Conservation (phyloP, 1,140 invertebrate genomes). For the Drosophila cardini region DNA sequence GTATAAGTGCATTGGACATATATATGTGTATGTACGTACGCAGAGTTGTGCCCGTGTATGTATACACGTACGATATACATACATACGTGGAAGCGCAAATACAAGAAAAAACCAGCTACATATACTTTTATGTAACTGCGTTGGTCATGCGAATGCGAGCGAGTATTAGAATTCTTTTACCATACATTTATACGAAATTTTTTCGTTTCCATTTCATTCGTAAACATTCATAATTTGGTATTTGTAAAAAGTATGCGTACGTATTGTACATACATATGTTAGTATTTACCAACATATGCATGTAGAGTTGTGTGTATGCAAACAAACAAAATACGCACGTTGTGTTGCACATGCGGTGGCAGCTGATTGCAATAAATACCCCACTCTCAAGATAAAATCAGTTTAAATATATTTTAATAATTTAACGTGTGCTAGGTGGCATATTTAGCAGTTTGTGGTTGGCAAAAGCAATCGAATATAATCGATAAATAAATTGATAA, state of each 20-base stretch:
- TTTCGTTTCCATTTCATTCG: conserved; percentile 83
- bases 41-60: conserved; percentile 61
- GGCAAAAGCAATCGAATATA: conserved; percentile 64
- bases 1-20: conserved; percentile 57
- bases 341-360: conserved; percentile 43
- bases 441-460: conserved; percentile 51
- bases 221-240: conserved; percentile 83
- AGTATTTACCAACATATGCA: conserved; percentile 58
- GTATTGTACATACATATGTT: conserved; percentile 45
- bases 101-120: conserved; percentile 60
- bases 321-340: conserved; percentile 54
- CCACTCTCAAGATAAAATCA: conserved; percentile 18
- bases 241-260: conserved; percentile 76
- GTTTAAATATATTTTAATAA: conserved; percentile 45
- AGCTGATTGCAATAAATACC: conserved; percentile 41
- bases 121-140: conserved; percentile 73
- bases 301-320: conserved; percentile 39
- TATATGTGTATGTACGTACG: conserved; percentile 46
- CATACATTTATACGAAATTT: conserved; percentile 76
- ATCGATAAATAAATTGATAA: conserved; percentile 64
- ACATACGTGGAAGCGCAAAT: conserved; percentile 59
- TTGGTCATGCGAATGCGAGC: conserved; percentile 76
- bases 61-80: conserved; percentile 69
- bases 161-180: conserved; percentile 81
- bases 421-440: conserved; percentile 43